Conservation (phyloP, 2,113 vertebrate genomes). For the Hyaena hyaena region DNA sequence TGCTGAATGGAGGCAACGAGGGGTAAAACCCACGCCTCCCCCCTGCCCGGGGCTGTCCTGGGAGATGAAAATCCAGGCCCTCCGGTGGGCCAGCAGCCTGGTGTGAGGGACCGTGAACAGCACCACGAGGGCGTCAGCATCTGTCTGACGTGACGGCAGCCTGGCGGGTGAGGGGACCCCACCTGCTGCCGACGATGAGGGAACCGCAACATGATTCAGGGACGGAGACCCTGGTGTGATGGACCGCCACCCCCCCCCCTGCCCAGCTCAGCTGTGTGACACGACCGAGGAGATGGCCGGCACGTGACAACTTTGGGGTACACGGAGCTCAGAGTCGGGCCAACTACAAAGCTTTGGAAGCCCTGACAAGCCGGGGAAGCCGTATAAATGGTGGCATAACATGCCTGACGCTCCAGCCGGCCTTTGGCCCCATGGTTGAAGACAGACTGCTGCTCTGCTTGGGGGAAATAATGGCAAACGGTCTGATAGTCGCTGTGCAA, state of each 20-base stretch:
- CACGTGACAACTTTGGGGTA: rapidly evolving
- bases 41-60: rapidly evolving
- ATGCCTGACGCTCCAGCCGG: background rate
- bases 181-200: background rate
- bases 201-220: background rate
- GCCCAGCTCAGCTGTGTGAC: background rate
- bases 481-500: background rate
- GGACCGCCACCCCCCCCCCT: too few species aligned
- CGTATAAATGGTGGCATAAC: rapidly evolving
- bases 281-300: background rate
- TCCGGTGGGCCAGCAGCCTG: rapidly evolving
- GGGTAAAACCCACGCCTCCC: background rate
- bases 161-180: background rate
- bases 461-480: background rate
- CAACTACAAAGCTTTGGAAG: background rate
- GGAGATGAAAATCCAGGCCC: background rate
- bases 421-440: background rate
- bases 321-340: background rate
- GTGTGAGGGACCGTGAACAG: background rate
- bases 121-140: background rate
- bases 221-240: background rate
- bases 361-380: background rate
- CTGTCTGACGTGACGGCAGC: rapidly evolving
- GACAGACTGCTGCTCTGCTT: background rate
- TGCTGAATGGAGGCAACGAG: background rate